phyloP scores from a whole-genome alignment of 2,797 vertebrate species.

The Gastrophryne carolinensis region DNA sequence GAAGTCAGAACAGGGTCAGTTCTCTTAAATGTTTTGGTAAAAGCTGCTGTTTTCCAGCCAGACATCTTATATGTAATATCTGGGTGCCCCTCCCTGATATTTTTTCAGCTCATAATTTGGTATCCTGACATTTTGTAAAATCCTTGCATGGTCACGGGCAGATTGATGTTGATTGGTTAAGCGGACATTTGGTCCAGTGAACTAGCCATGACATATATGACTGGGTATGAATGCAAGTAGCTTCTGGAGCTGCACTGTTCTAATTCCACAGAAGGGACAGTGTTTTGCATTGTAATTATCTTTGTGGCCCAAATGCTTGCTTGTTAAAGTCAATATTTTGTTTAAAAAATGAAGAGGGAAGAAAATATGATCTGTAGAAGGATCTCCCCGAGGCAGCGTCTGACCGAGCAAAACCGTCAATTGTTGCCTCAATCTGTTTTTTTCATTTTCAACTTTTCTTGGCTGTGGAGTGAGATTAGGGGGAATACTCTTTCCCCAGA shows the following conservation, averaged over 20 bases:
- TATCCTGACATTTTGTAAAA: too few species aligned
- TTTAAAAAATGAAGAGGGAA: slow-evolving; percentile 57
- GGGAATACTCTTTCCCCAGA: slow-evolving; percentile 74
- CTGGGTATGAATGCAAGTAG: neutral
- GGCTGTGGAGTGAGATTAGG: slow-evolving; percentile 70
- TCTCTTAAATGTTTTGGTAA: too few species aligned
- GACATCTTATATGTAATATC: too few species aligned
- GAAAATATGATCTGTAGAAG: slow-evolving; percentile 66
- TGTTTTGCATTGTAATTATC: slow-evolving; percentile 1
- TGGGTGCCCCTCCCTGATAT: too few species aligned
- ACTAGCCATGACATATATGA: too few species aligned
- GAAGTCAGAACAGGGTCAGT: too few species aligned
- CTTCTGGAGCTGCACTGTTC: neutral
- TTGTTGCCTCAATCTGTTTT: slow-evolving; percentile 72
- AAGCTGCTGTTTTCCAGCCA: too few species aligned
- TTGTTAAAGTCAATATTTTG: slow-evolving; percentile 62
- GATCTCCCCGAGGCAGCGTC: slow-evolving; percentile 69
- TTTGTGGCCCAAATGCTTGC: slow-evolving; percentile 11
- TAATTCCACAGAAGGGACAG: neutral
- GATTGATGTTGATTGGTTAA: too few species aligned
- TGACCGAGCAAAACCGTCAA: slow-evolving; percentile 44
- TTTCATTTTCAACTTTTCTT: slow-evolving; percentile 75
- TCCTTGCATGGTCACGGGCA: too few species aligned
- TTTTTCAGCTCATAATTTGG: too few species aligned
- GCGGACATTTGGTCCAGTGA: too few species aligned